Evolutionary conservation across 2,797 vertebrate species (phyloP).

Genomic region (Spheniscus humboldti): DNA sequence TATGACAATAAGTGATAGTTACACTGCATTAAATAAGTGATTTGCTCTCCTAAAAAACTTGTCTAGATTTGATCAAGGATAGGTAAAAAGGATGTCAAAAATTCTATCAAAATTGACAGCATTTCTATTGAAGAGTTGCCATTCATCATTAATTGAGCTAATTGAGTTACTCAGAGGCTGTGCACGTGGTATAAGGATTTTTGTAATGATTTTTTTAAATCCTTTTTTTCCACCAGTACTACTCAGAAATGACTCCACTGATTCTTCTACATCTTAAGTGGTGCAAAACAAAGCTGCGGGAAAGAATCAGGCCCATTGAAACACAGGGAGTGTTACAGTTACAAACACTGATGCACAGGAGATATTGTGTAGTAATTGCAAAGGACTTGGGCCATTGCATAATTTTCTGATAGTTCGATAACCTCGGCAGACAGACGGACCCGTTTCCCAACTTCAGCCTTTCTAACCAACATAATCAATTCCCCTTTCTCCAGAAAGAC

Average conservation of each 20-base stretch:
- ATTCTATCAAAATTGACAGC: constrained; percentile 2
- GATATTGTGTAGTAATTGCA: constrained; percentile 77
- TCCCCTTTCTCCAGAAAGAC: constrained; percentile 76
- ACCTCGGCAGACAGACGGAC: constrained; percentile 75
- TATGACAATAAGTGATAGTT: constrained; percentile 15
- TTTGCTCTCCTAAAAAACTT: not conserved
- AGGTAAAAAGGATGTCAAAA: not conserved
- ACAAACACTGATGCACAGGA: constrained; percentile 11
- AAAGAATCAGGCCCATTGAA: not conserved
- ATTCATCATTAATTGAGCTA: not conserved
- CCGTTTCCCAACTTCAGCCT: constrained; percentile 78
- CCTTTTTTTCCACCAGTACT: not conserved
- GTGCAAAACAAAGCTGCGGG: constrained; percentile 44
- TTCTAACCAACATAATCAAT: constrained; percentile 75
- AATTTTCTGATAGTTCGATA: constrained; percentile 71
- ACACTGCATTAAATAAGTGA: not conserved
- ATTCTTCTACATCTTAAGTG: not conserved
- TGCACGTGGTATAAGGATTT: not conserved
- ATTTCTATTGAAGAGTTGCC: not conserved
- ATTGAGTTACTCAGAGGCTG: not conserved
- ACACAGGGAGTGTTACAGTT: not conserved
- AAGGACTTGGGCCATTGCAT: constrained; percentile 70
- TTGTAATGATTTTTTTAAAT: not conserved
- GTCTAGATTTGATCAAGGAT: not conserved
- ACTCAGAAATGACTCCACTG: not conserved